Percentiles rank a stretch among this genome's conserved stretches.
phyloP scores from a whole-genome alignment of 2,888 invertebrate species.

The Steromphala cineraria region DNA sequence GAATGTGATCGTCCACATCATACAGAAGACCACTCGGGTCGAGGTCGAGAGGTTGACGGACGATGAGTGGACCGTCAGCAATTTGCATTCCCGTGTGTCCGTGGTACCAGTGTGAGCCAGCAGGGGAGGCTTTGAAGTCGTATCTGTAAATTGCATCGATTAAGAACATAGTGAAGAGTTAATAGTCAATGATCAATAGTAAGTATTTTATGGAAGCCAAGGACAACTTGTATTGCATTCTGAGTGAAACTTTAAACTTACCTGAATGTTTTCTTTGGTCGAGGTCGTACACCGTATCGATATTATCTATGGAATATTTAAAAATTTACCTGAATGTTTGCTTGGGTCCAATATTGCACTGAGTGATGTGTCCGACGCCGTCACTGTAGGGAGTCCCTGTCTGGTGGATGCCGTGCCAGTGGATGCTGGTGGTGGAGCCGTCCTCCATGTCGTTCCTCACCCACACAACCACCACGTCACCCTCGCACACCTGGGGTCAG shows the following conservation, averaged over 20 bases:
- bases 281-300: too few species aligned
- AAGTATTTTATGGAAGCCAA: too few species aligned
- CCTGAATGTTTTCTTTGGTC: slow-evolving; percentile 26
- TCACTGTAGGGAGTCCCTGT: slow-evolving; percentile 49
- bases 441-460: slow-evolving; percentile 84
- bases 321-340: slow-evolving; percentile 50
- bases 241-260: too few species aligned
- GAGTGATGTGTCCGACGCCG: slow-evolving; percentile 52
- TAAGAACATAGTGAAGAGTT: too few species aligned
- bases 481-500: slow-evolving; percentile 83
- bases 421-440: slow-evolving; percentile 41
- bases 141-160: slow-evolving; percentile 32
- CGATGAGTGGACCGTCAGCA: slow-evolving; percentile 56
- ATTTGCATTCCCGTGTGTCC: slow-evolving; percentile 56
- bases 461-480: slow-evolving; percentile 88
- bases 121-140: slow-evolving; percentile 51
- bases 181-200: too few species aligned
- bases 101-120: slow-evolving; percentile 64
- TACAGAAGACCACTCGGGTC: slow-evolving; percentile 78
- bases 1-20: slow-evolving; percentile 91
- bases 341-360: slow-evolving; percentile 46
- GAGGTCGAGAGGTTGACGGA: slow-evolving; percentile 34
- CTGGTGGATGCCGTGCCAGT: slow-evolving; percentile 60
- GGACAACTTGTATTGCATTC: too few species aligned
- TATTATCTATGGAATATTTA: too few species aligned